Percentiles rank a stretch among this genome's conserved stretches.
Conservation (phyloP, 2,797 vertebrate species). For the Coccyzus lansbergi region DNA sequence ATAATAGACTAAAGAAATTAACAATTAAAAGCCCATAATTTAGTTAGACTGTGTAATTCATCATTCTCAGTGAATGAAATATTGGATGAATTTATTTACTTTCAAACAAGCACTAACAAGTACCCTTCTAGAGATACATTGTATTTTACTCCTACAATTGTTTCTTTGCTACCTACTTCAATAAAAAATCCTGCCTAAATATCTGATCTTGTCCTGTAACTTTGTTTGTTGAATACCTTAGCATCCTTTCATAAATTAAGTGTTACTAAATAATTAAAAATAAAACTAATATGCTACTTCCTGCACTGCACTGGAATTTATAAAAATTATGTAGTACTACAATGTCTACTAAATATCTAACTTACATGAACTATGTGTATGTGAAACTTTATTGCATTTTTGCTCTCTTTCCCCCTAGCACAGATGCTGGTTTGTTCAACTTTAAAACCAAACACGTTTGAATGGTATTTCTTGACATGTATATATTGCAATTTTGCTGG, state of each 20-base stretch:
- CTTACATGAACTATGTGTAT: neutral
- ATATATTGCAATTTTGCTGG: neutral
- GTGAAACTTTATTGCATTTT: neutral
- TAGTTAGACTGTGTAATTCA: slow-evolving; percentile 9
- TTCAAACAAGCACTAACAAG: neutral
- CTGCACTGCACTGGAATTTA: neutral
- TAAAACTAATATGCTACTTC: neutral
- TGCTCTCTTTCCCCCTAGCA: neutral
- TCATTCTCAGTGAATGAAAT: slow-evolving; percentile 21
- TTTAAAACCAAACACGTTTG: neutral
- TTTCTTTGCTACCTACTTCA: neutral
- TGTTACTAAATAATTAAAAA: neutral
- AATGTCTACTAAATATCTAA: slow-evolving; percentile 3
- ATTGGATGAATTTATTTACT: slow-evolving; percentile 23
- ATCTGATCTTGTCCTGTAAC: neutral
- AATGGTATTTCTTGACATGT: neutral
- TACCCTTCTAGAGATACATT: neutral
- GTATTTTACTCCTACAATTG: neutral
- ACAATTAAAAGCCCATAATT: slow-evolving; percentile 52
- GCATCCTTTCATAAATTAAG: neutral
- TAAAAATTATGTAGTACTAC: neutral
- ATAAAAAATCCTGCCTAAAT: neutral
- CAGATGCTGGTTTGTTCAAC: neutral
- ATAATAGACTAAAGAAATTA: slow-evolving; percentile 38
- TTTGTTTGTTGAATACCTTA: neutral